These are phyloP conservation scores for Neoascia interrupta DNA, from an alignment of 2,888 invertebrate species.

Conservation along the genomic window DNA sequence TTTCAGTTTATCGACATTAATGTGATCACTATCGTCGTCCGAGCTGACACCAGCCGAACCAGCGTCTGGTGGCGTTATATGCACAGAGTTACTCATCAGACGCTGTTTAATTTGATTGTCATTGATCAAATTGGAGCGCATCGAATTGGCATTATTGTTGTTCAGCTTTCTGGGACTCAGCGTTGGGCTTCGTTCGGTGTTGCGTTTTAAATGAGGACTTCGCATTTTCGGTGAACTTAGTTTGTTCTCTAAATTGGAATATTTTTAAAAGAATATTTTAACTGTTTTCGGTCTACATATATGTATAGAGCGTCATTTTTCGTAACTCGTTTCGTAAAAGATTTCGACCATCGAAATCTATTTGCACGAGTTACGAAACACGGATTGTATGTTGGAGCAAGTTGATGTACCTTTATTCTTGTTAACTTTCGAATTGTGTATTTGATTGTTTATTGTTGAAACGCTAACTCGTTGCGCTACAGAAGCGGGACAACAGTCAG, in stretches of 20 bases:
- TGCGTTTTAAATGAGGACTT: conserved; percentile 76
- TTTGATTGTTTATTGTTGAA: conserved; percentile 75
- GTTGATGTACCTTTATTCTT: conserved; percentile 76
- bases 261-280: no score
- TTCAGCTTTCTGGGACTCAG: conserved; percentile 77
- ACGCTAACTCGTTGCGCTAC: conserved; percentile 77
- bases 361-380: not conserved
- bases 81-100: conserved; percentile 72
- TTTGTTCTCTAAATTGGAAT: conserved; percentile 73
- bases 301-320: no score
- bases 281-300: no score
- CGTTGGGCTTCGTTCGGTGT: conserved; percentile 74
- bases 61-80: conserved; percentile 76
- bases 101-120: conserved; percentile 73
- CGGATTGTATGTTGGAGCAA: not conserved
- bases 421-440: conserved; percentile 76
- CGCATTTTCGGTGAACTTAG: conserved; percentile 78
- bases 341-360: no score
- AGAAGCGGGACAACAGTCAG: conserved; percentile 81
- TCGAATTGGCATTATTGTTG: conserved; percentile 51
- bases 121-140: conserved; percentile 58
- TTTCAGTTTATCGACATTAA: conserved; percentile 85
- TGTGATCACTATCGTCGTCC: conserved; percentile 84
- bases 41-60: conserved; percentile 79
- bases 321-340: no score